A percentile compares a stretch with the other conserved stretches of the same genome.
phyloP scores from a whole-genome alignment of 2,113 vertebrate genomes.

The Synodontis membranacea region DNA sequence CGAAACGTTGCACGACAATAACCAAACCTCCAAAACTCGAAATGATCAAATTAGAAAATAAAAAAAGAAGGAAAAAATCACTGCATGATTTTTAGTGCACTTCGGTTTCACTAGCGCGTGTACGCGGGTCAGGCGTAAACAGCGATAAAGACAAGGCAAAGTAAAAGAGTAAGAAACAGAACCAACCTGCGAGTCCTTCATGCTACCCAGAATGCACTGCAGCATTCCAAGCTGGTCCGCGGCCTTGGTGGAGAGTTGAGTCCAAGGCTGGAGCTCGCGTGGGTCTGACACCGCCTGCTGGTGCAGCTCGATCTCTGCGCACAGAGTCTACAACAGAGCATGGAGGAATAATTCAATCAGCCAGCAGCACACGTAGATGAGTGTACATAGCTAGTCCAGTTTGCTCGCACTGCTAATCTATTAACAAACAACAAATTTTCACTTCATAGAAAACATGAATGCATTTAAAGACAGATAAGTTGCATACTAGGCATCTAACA shows the following conservation, averaged over 20 bases:
- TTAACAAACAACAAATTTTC: too few species aligned
- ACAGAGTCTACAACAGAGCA: slow-evolving; percentile 63
- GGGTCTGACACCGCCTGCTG: slow-evolving; percentile 73
- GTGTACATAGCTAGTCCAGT: neutral
- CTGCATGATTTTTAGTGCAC: neutral
- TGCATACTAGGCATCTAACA: too few species aligned
- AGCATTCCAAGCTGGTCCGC: slow-evolving; percentile 79
- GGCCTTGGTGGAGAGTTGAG: slow-evolving; percentile 74
- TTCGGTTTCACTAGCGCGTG: neutral
- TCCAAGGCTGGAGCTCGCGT: slow-evolving; percentile 81
- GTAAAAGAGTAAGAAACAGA: neutral
- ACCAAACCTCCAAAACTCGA: neutral
- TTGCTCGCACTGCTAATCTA: neutral
- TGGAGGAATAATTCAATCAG: neutral
- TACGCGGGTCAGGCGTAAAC: neutral
- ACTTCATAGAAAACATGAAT: neutral
- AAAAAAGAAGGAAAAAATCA: too few species aligned
- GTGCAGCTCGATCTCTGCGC: slow-evolving; percentile 79
- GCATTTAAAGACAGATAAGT: neutral
- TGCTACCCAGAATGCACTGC: slow-evolving; percentile 81
- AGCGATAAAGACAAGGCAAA: neutral
- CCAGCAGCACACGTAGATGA: neutral
- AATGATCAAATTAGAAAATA: too few species aligned
- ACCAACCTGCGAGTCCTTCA: slow-evolving; percentile 85
- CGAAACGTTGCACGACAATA: neutral